Evolutionary conservation across 2,797 vertebrate species (phyloP).

Genomic region (Furcifer pardalis): DNA sequence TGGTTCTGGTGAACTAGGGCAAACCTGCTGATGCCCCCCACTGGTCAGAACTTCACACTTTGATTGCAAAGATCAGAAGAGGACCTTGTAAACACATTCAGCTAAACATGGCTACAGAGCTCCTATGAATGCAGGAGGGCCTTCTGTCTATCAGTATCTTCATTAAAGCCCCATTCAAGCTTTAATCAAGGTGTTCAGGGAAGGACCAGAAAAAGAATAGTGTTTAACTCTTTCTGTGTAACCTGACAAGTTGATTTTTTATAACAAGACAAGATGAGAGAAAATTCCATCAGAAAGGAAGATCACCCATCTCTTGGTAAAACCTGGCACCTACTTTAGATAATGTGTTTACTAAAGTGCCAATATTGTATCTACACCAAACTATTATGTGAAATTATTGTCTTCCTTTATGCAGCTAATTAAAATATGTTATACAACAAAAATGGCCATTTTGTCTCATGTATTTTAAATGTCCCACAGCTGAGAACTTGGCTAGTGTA

Average conservation of each 20-base stretch:
- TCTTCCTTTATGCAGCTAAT: neutral
- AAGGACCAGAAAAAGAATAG: too few species aligned
- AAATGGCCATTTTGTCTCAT: neutral
- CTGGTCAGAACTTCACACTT: too few species aligned
- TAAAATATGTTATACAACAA: neutral
- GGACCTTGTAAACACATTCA: too few species aligned
- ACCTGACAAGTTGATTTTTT: neutral
- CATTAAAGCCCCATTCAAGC: too few species aligned
- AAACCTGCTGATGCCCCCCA: too few species aligned
- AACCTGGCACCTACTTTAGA: neutral
- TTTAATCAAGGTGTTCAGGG: too few species aligned
- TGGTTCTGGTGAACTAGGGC: too few species aligned
- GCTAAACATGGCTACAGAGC: too few species aligned
- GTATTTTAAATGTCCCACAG: constrained; percentile 5
- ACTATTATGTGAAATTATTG: neutral
- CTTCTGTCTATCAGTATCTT: too few species aligned
- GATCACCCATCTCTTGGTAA: neutral
- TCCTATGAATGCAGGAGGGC: too few species aligned
- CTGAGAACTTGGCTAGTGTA: neutral
- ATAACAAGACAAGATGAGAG: too few species aligned
- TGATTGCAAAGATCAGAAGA: too few species aligned
- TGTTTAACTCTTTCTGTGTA: neutral
- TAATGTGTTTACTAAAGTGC: neutral
- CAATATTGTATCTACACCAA: neutral
- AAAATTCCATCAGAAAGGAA: neutral